These are phyloP conservation scores for Typhlichthys eigenmanni DNA, from an alignment of 2,797 vertebrate genomes.

Conservation along the genomic window DNA sequence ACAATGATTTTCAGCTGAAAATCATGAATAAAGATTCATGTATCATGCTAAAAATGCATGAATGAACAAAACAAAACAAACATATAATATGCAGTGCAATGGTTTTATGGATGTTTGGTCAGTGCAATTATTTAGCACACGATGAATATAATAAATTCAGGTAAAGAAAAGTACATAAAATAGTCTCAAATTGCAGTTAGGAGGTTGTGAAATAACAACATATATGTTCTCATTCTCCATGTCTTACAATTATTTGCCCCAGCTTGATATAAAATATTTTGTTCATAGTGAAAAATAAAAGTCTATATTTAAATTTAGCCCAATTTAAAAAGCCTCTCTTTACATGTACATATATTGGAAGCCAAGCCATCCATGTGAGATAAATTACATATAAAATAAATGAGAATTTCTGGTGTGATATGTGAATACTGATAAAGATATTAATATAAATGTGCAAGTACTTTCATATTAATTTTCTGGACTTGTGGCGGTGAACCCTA, in stretches of 20 bases:
- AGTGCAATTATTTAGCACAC: neutral
- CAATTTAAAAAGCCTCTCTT: neutral
- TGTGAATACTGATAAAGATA: slow-evolving; percentile 69
- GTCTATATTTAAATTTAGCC: neutral
- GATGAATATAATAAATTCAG: neutral
- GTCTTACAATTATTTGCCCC: neutral
- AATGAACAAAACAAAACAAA: too few species aligned
- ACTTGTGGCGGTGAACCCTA: slow-evolving; percentile 48
- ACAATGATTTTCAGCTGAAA: neutral
- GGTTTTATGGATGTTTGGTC: neutral
- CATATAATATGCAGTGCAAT: neutral
- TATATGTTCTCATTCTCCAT: neutral
- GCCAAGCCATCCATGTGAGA: slow-evolving; percentile 32
- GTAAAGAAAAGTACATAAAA: neutral
- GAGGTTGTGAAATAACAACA: too few species aligned
- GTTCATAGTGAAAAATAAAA: neutral
- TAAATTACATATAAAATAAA: slow-evolving; percentile 55
- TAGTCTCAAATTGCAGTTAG: neutral
- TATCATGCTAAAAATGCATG: neutral
- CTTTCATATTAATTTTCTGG: slow-evolving; percentile 64
- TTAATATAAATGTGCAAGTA: slow-evolving; percentile 65
- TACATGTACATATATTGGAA: slow-evolving; percentile 11
- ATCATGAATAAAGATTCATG: too few species aligned
- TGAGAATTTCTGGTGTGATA: slow-evolving; percentile 54
- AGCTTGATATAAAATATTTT: neutral